These are phyloP conservation scores for Hippocampus abdominalis DNA, from an alignment of 2,113 vertebrate genomes.

Conservation along the genomic window DNA sequence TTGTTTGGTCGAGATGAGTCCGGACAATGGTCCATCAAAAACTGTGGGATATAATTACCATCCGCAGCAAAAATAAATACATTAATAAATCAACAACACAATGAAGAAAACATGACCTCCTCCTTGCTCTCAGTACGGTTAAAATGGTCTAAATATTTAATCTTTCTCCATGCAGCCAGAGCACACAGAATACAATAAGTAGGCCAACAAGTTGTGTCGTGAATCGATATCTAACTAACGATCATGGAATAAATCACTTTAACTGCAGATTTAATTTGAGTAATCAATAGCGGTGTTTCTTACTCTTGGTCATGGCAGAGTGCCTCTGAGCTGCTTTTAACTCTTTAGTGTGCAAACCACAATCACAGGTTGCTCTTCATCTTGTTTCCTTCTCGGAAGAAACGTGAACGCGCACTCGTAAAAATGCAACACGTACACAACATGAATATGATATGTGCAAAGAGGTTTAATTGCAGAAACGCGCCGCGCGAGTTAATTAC, in stretches of 20 bases:
- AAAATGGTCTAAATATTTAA: slow-evolving; percentile 46
- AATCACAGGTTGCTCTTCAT: slow-evolving; percentile 27
- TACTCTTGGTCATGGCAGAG: slow-evolving; percentile 44
- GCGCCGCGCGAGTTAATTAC: not conserved
- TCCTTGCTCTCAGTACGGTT: not conserved
- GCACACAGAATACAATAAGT: slow-evolving; percentile 41
- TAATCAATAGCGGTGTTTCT: slow-evolving; percentile 58
- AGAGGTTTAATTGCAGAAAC: not conserved
- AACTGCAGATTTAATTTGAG: slow-evolving; percentile 53
- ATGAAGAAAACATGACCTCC: not conserved
- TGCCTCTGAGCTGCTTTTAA: slow-evolving; percentile 39
- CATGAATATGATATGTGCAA: not conserved
- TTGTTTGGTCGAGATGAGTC: too few relatives aligned
- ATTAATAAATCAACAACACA: not conserved
- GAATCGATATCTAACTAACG: slow-evolving; percentile 70
- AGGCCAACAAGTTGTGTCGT: slow-evolving; percentile 52
- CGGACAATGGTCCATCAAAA: not conserved
- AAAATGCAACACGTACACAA: not conserved
- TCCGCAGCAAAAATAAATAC: not conserved
- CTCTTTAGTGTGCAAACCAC: slow-evolving; percentile 46
- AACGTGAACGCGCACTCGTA: slow-evolving; percentile 1
- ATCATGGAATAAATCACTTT: slow-evolving; percentile 58
- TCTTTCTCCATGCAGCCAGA: slow-evolving; percentile 54
- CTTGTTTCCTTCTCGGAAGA: slow-evolving; percentile 16
- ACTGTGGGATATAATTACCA: not conserved